These are phyloP conservation scores for Monodelphis domestica DNA, from an alignment of 2,797 vertebrate genomes.

Conservation along the genomic window DNA sequence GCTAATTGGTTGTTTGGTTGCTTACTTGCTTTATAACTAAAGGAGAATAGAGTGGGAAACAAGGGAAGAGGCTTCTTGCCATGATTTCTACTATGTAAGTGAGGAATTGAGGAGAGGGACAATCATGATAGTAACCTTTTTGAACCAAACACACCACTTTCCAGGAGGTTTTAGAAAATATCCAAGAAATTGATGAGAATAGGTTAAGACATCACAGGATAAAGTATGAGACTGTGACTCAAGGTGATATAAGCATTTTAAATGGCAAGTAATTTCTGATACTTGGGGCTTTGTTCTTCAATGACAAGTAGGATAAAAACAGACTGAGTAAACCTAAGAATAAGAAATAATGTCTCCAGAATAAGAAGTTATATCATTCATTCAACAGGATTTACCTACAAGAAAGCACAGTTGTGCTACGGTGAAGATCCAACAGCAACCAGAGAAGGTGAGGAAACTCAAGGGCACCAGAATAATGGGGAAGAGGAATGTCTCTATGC, in stretches of 20 bases:
- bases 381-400: background rate
- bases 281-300: background rate
- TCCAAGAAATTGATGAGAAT: background rate
- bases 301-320: background rate
- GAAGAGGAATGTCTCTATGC: too few relatives aligned
- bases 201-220: background rate
- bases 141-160: background rate
- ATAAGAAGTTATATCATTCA: background rate
- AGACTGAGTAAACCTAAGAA: background rate
- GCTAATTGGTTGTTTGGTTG: too few relatives aligned
- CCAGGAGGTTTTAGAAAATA: background rate
- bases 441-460: background rate
- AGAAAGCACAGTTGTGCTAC: background rate
- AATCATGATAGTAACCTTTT: background rate
- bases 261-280: background rate
- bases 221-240: background rate
- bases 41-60: background rate
- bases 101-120: background rate
- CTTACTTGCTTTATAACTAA: background rate
- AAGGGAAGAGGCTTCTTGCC: background rate
- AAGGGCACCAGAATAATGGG: too few relatives aligned
- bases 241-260: background rate
- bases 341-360: background rate
- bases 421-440: background rate
- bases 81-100: background rate